Evolutionary conservation across 2,888 invertebrate genomes (phyloP), one percentile per base, ranked within the genome.

Genomic region (Coremacera marginata): DNA sequence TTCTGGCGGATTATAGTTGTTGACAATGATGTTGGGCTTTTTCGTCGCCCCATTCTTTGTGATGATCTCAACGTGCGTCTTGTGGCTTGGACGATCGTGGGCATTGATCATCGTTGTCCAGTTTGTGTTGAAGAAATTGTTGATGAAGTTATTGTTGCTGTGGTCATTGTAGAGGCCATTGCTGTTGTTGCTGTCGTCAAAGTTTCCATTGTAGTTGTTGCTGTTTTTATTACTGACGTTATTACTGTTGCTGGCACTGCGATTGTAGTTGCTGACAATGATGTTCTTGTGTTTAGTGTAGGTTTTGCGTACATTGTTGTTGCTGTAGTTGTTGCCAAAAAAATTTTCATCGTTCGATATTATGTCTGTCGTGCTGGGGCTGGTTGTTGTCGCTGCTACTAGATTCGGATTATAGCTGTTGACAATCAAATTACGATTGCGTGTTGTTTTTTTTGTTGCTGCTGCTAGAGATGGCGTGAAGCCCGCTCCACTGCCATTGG

Each of bases 21-120:
- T 92, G 79, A 92, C 92, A 84, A 92, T 91, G 84, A 93, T 92
- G 82, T 92, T 92, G 85, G 91, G 92, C 83, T 92, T 91, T 83
- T 92, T 92, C 74, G 92, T 92, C 80, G 92, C 92, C 78, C 92
- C 92, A 80, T 92, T 92, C 86, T 93, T 93, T 70, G 93, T 92
- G 83, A 92, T 92, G 82, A 92, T 92, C 89, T 93, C 93, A 62
- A 93, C 92, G 84, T 93, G 93, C 77, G 92, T 93, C 89, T 93
- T 93, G 89, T 93, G 93, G 84, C 92, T 93, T 78, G 93, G 93
- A 84, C 92, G 85, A 82, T 85, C 86, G 71, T 86, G 87, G 55
- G 78, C 79, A 77, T 80, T 80, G 62, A 83, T 83, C 73, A 84
- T 84, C 3, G 84, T 84, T 49, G 84, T 84, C 88, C 88, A 88